Base-by-base conservation (phyloP, 2,797 vertebrate genomes). In the Cephalopachus bancanus region DNA sequence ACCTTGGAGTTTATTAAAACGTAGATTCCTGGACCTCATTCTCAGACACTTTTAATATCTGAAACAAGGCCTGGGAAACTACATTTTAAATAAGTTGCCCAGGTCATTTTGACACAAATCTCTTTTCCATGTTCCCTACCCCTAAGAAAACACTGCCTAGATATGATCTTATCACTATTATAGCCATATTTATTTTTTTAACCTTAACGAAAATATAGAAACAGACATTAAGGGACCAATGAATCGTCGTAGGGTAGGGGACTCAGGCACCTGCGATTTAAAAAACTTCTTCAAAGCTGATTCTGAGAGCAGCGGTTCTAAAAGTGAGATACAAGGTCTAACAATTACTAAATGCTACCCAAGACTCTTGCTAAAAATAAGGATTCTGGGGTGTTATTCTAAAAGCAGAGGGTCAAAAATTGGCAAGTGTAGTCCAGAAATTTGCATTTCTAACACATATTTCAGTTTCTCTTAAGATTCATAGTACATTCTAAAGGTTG, bases 401-500 rank as follows among this genome's bases (percentile, higher is more conserved):
- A 78, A 57, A 91, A 93, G 7, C 51, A 78, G 3, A 81, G 33
- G 24, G 30, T 78, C 78, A 89, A 15, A 90, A 78, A 79, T 88
- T 88, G 55, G 20, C 64, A 89, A 75, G 22, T 57, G 15, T 7
- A 95, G 65, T 65, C 30, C 37, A 94, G 60, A 51, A 74, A n/a
- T 91, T 30, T 92, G 30, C 28, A 72, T 94, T 95, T 85, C 85
- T 85, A 96, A 95, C 10, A 94, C 24, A 87, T 71, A 80, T 94
- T 83, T 53, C 69, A 96, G 30, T 83, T 89, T 72, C 71, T 89
- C 65, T 89, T 92, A 89, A 84, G 53, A 89, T 80, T 90, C 16
- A 20, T n/a, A 90, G 72, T 15, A 87, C 10, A 90, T 67, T 96
- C 65, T 89, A 71, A 79, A 71, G 59, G 93, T 74, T 95, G 28